phyloP scores from a whole-genome alignment of 64 coral and sea anemone genomes.

The Montipora cactus region DNA sequence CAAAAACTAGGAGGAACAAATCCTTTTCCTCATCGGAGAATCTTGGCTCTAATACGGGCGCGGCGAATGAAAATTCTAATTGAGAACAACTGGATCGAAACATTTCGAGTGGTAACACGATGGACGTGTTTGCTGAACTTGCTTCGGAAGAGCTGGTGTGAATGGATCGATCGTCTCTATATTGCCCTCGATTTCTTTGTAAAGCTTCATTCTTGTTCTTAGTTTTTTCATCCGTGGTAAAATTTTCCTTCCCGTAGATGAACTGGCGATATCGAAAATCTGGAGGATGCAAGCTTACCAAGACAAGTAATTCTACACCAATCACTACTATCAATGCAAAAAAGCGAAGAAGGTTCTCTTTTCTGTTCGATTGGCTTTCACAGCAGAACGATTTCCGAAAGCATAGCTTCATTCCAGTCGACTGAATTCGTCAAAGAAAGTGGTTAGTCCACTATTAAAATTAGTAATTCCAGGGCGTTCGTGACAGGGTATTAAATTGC shows the following conservation, averaged over 20 bases:
- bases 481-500: too few species aligned
- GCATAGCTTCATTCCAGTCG: not conserved
- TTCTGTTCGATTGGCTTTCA: not conserved
- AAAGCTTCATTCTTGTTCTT: not conserved
- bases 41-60: not conserved
- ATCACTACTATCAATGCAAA: not conserved
- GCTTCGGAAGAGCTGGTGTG: not conserved
- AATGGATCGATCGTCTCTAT: not conserved
- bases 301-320: not conserved
- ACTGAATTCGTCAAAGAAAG: too few species aligned
- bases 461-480: too few species aligned
- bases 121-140: not conserved
- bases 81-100: constrained; percentile 1
- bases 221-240: not conserved
- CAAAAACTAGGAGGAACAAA: not conserved
- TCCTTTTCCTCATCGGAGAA: not conserved
- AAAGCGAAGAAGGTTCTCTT: not conserved
- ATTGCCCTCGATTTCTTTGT: not conserved
- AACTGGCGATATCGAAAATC: not conserved
- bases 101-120: not conserved
- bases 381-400: not conserved
- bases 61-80: not conserved
- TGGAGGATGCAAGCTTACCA: not conserved
- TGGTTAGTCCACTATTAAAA: too few species aligned
- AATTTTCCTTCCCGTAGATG: not conserved